Base-by-base conservation (phyloP, 2,113 vertebrate genomes). In the Pachyramphus minor region DNA sequence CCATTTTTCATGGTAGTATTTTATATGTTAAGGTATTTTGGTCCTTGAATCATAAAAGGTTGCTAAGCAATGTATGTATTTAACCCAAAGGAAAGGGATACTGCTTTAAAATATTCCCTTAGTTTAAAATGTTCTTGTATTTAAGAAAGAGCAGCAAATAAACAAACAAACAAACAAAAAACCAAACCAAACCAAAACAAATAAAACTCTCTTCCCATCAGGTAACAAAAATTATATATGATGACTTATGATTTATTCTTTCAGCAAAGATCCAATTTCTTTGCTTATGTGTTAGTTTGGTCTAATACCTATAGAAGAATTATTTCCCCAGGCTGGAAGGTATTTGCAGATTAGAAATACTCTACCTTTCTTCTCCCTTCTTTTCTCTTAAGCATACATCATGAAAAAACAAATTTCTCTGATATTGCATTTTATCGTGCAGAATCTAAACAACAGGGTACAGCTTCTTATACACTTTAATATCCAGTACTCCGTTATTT, bases 221-320 rank as follows among this genome's bases (percentile, higher is more conserved):
- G 20, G 47, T 76, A 96, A 84, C 9, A 87, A 47, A 95, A 96
- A 94, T 91, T 74, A 53, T 93, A 83, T 94, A 87, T 95, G 69
- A 90, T 77, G 64, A 44, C 78, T 76, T 91, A 33, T 92, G 80
- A 97, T 97, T 92, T 95, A 87, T 96, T 96, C 62, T 92, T 94
- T 97, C 78, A 96, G 69, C 67, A 89, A 73, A 90, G n/a, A 93
- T 85, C 90, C 59, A 59, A 63, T 96, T 96, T 94, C 66, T 95
- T 93, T 96, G n/a, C 50, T 94, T 96, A 86, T 77, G n/a, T 77
- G 74, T 66, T 86, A 96, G 49, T 96, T 97, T 97, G 63, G 90
- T 93, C 78, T 95, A 93, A 96, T 77, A 74, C 50, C 47, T 94
- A 67, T 11, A 89, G 58, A 78, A 89, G 15, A 96, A 95, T 89